Conservation (phyloP, 2,113 vertebrate genomes). For the Eleginops maclovinus region DNA sequence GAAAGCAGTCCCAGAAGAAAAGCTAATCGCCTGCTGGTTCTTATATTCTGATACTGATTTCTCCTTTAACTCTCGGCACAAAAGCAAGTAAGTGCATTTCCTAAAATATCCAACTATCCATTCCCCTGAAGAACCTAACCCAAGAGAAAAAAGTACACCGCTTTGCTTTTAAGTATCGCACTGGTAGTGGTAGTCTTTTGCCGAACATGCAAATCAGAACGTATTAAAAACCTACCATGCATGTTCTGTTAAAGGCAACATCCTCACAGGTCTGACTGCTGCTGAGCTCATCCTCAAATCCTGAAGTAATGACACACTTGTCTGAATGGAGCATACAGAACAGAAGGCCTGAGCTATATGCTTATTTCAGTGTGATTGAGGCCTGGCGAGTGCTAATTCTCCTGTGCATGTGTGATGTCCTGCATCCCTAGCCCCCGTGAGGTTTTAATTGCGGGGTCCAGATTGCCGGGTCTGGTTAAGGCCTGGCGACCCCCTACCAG, state of each 20-base stretch:
- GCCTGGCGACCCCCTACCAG: conserved; percentile 79
- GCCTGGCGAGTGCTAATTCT: conserved; percentile 47
- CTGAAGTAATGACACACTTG: background rate
- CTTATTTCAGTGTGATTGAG: conserved; percentile 28
- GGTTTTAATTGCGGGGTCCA: conserved; percentile 83
- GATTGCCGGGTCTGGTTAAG: conserved; percentile 74
- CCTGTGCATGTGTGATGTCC: conserved; percentile 53
- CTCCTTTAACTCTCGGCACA: background rate
- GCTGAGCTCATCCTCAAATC: background rate
- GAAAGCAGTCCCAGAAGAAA: background rate
- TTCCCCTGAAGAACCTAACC: too few species aligned
- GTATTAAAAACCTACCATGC: background rate
- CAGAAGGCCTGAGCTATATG: conserved; percentile 9
- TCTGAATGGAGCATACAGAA: background rate
- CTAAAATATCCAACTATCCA: background rate
- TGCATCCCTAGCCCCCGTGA: conserved; percentile 73
- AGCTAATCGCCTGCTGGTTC: background rate
- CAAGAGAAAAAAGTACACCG: background rate
- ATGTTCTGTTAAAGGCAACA: background rate
- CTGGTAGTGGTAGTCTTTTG: too few species aligned
- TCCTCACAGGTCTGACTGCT: background rate
- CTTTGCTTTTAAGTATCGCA: background rate
- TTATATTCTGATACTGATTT: background rate
- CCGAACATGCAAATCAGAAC: background rate
- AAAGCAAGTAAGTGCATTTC: background rate